Conservation (phyloP, 2,113 vertebrate species). For the Myiagra hebetior region DNA sequence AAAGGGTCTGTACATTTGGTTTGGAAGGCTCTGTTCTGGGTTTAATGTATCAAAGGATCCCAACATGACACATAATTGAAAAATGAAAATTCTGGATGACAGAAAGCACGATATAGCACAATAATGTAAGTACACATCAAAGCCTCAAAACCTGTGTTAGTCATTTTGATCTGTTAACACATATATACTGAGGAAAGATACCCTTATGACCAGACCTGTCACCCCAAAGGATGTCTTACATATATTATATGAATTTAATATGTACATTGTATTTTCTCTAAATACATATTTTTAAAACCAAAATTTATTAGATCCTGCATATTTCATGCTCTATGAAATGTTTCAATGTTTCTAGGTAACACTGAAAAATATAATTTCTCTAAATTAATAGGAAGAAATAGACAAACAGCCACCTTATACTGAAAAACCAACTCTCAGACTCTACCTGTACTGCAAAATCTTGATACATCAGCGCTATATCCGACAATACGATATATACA, state of each 20-base stretch:
- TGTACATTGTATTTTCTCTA: neutral
- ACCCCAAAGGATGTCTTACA: neutral
- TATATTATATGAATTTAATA: neutral
- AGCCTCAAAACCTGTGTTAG: neutral
- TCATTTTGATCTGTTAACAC: neutral
- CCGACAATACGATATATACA: accelerated
- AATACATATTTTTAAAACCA: neutral
- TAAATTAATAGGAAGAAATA: neutral
- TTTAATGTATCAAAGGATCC: neutral
- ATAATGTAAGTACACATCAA: neutral
- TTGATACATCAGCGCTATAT: neutral
- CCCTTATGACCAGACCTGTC: neutral
- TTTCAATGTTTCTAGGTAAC: neutral
- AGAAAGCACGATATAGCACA: accelerated
- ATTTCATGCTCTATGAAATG: neutral
- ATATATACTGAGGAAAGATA: neutral
- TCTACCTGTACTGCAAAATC: neutral
- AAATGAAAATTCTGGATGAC: neutral
- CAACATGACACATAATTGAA: neutral
- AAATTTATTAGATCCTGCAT: neutral
- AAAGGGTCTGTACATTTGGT: neutral
- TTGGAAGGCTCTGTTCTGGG: neutral
- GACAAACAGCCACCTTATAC: neutral
- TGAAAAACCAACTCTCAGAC: neutral
- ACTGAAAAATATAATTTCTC: neutral